phyloP scores from a whole-genome alignment of 1,140 invertebrate species.

The Tetramorium parvispinum region DNA sequence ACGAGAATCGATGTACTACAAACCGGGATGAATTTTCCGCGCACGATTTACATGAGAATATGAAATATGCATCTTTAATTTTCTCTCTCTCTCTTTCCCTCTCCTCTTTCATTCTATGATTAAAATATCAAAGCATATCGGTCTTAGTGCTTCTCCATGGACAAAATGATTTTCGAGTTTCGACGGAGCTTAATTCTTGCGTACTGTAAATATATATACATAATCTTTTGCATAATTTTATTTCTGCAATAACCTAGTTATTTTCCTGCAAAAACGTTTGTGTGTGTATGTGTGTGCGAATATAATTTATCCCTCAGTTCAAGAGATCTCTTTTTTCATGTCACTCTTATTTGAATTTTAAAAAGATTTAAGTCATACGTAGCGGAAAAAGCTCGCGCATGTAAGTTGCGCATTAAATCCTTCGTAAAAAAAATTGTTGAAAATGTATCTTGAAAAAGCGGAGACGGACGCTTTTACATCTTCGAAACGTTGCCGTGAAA shows the following conservation, averaged over 20 bases:
- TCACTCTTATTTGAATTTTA: slow-evolving; percentile 47
- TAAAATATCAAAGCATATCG: slow-evolving; percentile 42
- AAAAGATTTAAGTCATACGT: slow-evolving; percentile 36
- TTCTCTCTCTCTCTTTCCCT: background rate
- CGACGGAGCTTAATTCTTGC: background rate
- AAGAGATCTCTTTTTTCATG: background rate
- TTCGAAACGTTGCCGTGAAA: slow-evolving; percentile 34
- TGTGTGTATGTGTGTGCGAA: no score
- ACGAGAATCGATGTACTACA: slow-evolving; percentile 45
- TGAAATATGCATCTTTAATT: slow-evolving; percentile 48
- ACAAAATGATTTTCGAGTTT: slow-evolving; percentile 19
- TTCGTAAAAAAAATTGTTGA: slow-evolving; percentile 10
- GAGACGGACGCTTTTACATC: slow-evolving; percentile 19
- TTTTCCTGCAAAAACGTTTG: slow-evolving; percentile 21
- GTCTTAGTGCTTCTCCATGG: slow-evolving; percentile 8
- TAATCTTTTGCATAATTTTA: slow-evolving; percentile 32
- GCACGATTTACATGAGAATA: slow-evolving; percentile 41
- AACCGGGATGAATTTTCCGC: slow-evolving; percentile 27
- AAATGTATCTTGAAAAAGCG: slow-evolving; percentile 28
- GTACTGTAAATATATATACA: background rate
- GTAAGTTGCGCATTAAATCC: slow-evolving; percentile 20
- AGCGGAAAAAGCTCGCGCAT: background rate
- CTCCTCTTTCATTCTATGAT: slow-evolving; percentile 30
- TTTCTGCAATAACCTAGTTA: slow-evolving; percentile 2
- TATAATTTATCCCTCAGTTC: background rate